A percentile compares a stretch with the other conserved stretches of the same genome.
phyloP scores from a whole-genome alignment of 2,113 vertebrate genomes.

The Tangachromis dhanisi region DNA sequence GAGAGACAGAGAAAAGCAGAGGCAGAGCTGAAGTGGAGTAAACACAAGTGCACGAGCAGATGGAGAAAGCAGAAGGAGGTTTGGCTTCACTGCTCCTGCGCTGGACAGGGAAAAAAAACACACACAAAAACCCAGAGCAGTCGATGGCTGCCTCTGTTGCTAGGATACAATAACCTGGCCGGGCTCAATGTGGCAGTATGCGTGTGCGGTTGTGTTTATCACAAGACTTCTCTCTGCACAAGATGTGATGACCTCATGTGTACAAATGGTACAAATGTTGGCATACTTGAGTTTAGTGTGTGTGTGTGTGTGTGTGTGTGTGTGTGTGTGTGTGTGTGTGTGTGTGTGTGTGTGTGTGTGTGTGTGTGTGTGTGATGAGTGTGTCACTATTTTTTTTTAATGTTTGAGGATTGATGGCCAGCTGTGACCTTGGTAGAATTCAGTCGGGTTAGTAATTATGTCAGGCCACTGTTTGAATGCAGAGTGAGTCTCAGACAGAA shows the following conservation, averaged over 20 bases:
- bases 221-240: not conserved
- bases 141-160: slow-evolving; percentile 63
- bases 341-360: not conserved
- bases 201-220: slow-evolving; percentile 9
- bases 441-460: not conserved
- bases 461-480: slow-evolving; percentile 14
- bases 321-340: not conserved
- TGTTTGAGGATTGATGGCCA: not conserved
- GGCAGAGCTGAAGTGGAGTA: not conserved
- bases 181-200: slow-evolving; percentile 4
- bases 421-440: slow-evolving; percentile 39
- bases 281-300: not conserved
- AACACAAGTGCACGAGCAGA: not conserved
- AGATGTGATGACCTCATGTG: not conserved
- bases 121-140: not conserved
- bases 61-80: not conserved
- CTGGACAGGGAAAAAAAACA: not conserved
- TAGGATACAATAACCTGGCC: slow-evolving; percentile 69
- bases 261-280: not conserved
- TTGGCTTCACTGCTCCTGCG: not conserved
- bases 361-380: not conserved
- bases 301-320: not conserved
- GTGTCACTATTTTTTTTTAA: not conserved
- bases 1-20: not conserved
- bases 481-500: not conserved